Evolutionary conservation across 2,797 vertebrate species (phyloP), one percentile per base, ranked within the genome.

Genomic region (Halcyon badia): DNA sequence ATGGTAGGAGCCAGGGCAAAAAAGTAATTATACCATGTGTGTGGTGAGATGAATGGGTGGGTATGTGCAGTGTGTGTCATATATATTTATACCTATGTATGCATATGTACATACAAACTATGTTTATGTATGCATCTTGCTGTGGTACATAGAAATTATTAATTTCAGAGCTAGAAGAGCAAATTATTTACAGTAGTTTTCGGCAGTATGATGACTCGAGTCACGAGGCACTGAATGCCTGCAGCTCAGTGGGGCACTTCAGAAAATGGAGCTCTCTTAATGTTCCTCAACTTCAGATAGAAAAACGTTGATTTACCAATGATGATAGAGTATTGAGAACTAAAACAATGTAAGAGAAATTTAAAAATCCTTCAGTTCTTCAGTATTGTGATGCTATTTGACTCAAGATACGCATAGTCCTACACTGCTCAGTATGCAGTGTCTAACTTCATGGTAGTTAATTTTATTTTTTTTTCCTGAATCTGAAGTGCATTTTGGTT

Each of bases 11-110:
- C 31, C 70, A 58, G 56, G 39, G 41, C 25, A 46, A 44, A 69
- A 39, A 56, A 26, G 25, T 14, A n/a, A 76, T 57, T 44, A 6
- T 2, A 18, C 6, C 15, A 5, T 5, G 56, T 31, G 46, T 56
- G 66, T 24, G 44, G 39, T 62, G 15, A 20, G 37, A 51, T 48
- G 30, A 56, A 66, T 15, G 37, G n/a, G 49, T n/a, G 41, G 21
- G 3, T 69, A 49, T 11, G 46, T 11, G 25, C 1, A 12, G n/a
- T 9, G 15, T 25, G 2, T 3, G 3, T 7, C 17, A 6, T 15
- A 25, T 13, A 4, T 22, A 10, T 54, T 46, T 78, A 11, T 25
- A 12, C 26, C 49, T 41, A 1, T 8, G 12, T 2, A 14, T 39
- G 31, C 25, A 13, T 3, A 5, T 4, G 7, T 9, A 8, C n/a